A percentile compares a stretch with the other conserved stretches of the same genome.
phyloP scores from a whole-genome alignment of 2,113 vertebrate species.

The Takifugu flavidus region DNA sequence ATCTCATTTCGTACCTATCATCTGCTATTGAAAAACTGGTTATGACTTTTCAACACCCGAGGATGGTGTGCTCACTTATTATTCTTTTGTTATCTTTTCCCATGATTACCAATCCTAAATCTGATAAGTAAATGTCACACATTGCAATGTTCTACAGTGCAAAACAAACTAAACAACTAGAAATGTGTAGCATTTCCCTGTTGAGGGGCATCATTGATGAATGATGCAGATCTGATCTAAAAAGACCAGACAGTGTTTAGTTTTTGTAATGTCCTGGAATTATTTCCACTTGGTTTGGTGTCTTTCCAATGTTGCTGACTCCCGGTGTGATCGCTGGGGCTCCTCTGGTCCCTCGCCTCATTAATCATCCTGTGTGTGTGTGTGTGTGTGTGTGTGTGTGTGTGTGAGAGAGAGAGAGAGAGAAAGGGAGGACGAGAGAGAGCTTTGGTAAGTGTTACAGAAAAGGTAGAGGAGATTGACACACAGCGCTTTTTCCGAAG shows the following conservation, averaged over 20 bases:
- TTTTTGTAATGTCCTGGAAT: constrained; percentile 1
- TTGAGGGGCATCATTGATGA: too few species aligned
- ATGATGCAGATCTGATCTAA: too few species aligned
- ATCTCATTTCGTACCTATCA: too few species aligned
- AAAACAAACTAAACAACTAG: too few species aligned
- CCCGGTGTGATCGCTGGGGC: constrained; percentile 42
- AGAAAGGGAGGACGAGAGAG: constrained; percentile 7
- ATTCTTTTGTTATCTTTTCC: neutral
- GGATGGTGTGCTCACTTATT: neutral
- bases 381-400: too few species aligned
- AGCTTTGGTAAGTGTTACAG: neutral
- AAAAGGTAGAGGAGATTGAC: neutral
- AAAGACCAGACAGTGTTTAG: too few species aligned
- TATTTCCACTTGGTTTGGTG: constrained; percentile 13
- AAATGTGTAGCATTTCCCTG: too few species aligned
- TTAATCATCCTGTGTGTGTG: constrained; percentile 54
- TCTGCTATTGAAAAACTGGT: too few species aligned
- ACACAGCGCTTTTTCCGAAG: constrained; percentile 1
- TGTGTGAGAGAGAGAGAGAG: constrained; percentile 34
- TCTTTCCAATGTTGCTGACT: constrained; percentile 24
- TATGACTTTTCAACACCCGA: neutral
- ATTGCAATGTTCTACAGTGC: too few species aligned
- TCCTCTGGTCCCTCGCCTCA: constrained; percentile 54
- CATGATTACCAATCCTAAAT: too few species aligned
- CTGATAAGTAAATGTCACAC: neutral